These are phyloP conservation scores for Hyppa rectilinea DNA, from an alignment of 2,888 invertebrate genomes.

Conservation along the genomic window DNA sequence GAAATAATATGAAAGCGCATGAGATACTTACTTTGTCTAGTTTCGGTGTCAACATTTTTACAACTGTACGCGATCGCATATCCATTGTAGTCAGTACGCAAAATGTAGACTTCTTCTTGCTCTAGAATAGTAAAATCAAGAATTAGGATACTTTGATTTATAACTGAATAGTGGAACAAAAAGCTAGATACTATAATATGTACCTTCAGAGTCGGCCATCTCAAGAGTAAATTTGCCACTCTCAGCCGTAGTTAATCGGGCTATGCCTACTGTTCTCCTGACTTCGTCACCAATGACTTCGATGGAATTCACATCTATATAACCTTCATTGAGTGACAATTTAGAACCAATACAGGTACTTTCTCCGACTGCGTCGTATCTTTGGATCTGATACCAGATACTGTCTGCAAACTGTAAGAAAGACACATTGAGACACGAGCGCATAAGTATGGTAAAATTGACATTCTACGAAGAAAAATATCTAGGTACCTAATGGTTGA, in stretches of 20 bases:
- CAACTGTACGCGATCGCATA: constrained; percentile 93
- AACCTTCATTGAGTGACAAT: constrained; percentile 69
- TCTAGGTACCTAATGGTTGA: no score
- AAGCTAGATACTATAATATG: constrained; percentile 14
- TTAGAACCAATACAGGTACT: constrained; percentile 79
- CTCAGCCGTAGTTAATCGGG: constrained; percentile 70
- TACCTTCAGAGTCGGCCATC: constrained; percentile 75
- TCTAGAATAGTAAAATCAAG: constrained; percentile 18
- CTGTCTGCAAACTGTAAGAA: constrained; percentile 80
- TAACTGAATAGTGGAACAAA: not conserved
- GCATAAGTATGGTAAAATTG: not conserved
- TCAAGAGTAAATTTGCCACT: constrained; percentile 76
- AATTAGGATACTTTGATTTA: not conserved
- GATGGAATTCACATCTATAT: constrained; percentile 13
- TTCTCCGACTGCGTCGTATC: constrained; percentile 78
- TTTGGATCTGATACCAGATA: constrained; percentile 84
- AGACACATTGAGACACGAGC: not conserved
- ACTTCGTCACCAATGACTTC: constrained; percentile 77
- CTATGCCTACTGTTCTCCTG: constrained; percentile 76
- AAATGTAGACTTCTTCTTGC: constrained; percentile 82
- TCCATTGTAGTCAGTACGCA: constrained; percentile 92
- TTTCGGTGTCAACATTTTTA: constrained; percentile 65
- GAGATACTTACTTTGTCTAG: constrained; percentile 29
- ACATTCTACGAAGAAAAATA: not conserved
- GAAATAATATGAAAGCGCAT: not conserved